Evolutionary conservation across 1,140 invertebrate genomes (phyloP).

Genomic region (Drosophila eugracilis): DNA sequence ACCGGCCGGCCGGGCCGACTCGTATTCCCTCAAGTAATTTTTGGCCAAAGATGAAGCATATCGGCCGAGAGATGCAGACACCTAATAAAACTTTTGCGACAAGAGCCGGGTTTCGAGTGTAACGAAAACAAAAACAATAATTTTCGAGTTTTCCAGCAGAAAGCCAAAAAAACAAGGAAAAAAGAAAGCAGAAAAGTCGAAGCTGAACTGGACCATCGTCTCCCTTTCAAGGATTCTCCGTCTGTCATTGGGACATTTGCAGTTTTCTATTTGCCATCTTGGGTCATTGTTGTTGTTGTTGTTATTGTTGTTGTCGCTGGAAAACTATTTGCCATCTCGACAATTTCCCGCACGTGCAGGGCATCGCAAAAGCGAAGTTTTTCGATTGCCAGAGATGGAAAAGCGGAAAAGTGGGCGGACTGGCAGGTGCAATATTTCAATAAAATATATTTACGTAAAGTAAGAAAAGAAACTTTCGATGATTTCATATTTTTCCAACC

Average conservation of each 20-base stretch:
- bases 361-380: slow-evolving; percentile 71
- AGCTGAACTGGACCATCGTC: slow-evolving; percentile 6
- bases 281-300: slow-evolving; percentile 52
- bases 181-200: slow-evolving; percentile 5
- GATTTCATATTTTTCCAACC: slow-evolving; percentile 65
- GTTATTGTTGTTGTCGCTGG: slow-evolving; percentile 53
- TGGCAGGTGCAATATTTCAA: slow-evolving; percentile 74
- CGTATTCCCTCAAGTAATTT: slow-evolving; percentile 73
- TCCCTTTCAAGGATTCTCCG: slow-evolving; percentile 16
- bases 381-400: slow-evolving; percentile 27
- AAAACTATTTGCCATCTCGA: slow-evolving; percentile 83
- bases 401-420: background rate
- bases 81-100: slow-evolving; percentile 82
- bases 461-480: slow-evolving; percentile 60
- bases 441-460: slow-evolving; percentile 71
- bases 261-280: slow-evolving; percentile 74
- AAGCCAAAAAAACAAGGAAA: background rate
- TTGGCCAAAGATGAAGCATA: slow-evolving; percentile 61
- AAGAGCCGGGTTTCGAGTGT: slow-evolving; percentile 71
- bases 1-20: too few relatives aligned
- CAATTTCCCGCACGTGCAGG: slow-evolving; percentile 80
- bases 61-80: slow-evolving; percentile 77
- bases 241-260: slow-evolving; percentile 77
- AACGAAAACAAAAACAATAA: slow-evolving; percentile 83
- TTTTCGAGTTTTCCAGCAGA: slow-evolving; percentile 58